A percentile compares a stretch with the other conserved stretches of the same genome.
These are phyloP conservation scores for Drosophila eohydei DNA, from an alignment of 2,888 invertebrate genomes.

Conservation along the genomic window DNA sequence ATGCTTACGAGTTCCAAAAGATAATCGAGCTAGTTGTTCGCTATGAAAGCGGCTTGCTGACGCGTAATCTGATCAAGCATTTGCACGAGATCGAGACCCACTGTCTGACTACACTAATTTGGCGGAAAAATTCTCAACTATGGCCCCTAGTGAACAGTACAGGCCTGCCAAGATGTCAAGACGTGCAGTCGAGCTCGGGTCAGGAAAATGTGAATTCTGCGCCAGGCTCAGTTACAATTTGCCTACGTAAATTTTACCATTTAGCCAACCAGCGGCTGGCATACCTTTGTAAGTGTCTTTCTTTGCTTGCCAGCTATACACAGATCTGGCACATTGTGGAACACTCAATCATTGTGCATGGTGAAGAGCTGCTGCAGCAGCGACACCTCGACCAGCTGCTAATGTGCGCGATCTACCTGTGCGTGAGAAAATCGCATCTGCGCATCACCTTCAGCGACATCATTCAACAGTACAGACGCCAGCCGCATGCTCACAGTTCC, in stretches of 20 bases:
- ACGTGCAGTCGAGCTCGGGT: slow-evolving; percentile 21
- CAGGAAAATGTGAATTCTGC: slow-evolving; percentile 35
- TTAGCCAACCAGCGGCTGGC: slow-evolving; percentile 49
- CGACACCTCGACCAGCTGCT: slow-evolving; percentile 65
- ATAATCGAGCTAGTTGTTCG: slow-evolving; percentile 61
- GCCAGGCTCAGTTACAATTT: slow-evolving; percentile 39
- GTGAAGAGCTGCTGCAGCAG: slow-evolving; percentile 36
- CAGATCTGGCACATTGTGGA: slow-evolving; percentile 62
- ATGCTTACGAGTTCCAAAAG: slow-evolving; percentile 68
- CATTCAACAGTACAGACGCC: slow-evolving; percentile 58
- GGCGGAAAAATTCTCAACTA: slow-evolving; percentile 51
- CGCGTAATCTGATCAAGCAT: slow-evolving; percentile 50
- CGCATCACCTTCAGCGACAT: slow-evolving; percentile 52
- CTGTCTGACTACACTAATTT: slow-evolving; percentile 59
- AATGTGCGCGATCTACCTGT: slow-evolving; percentile 62
- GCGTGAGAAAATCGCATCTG: slow-evolving; percentile 22
- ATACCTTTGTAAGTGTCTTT: slow-evolving; percentile 45
- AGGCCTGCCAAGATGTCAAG: slow-evolving; percentile 39
- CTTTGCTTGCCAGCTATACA: slow-evolving; percentile 29
- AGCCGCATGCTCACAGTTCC: slow-evolving; percentile 41
- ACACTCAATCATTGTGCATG: slow-evolving; percentile 52
- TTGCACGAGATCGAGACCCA: slow-evolving; percentile 47
- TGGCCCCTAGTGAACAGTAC: slow-evolving; percentile 35
- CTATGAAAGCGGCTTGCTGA: slow-evolving; percentile 42
- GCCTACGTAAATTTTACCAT: slow-evolving; percentile 68